These are phyloP conservation scores for Geotrupes spiniger DNA, from an alignment of 2,888 invertebrate species.

Conservation along the genomic window DNA sequence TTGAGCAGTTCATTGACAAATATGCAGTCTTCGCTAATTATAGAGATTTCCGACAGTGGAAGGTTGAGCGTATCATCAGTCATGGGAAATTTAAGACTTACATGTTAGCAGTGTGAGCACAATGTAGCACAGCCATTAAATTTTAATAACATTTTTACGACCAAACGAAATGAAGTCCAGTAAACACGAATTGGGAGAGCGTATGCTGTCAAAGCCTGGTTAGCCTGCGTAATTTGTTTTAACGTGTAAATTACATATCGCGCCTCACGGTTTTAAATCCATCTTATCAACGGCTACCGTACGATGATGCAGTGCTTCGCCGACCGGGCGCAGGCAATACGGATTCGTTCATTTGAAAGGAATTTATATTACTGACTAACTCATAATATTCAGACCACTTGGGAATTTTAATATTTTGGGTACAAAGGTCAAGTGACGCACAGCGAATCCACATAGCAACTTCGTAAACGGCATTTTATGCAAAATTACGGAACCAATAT, in stretches of 20 bases:
- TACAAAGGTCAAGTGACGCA: constrained; percentile 19
- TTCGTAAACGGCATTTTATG: too few relatives aligned
- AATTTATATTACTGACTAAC: constrained; percentile 27
- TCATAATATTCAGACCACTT: constrained; percentile 25
- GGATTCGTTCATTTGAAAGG: constrained; percentile 23
- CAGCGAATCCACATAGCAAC: not conserved
- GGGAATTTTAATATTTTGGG: constrained; percentile 29
- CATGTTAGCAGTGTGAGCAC: not conserved
- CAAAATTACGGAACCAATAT: too few relatives aligned
- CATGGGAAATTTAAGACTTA: too few relatives aligned
- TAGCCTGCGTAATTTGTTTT: constrained; percentile 20
- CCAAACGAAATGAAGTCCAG: constrained; percentile 23
- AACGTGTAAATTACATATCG: constrained; percentile 25
- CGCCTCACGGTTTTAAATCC: constrained; percentile 17
- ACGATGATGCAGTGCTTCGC: too few relatives aligned
- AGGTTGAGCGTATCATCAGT: too few relatives aligned
- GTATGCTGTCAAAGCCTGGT: constrained; percentile 19
- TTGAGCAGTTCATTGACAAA: too few relatives aligned
- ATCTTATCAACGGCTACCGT: not conserved
- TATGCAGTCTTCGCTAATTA: too few relatives aligned
- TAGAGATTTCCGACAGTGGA: too few relatives aligned
- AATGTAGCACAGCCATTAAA: constrained; percentile 17
- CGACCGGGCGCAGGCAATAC: constrained; percentile 13
- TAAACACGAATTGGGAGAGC: constrained; percentile 13
- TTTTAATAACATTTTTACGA: constrained; percentile 24